Percentiles rank a stretch among this genome's conserved stretches.
Conservation (phyloP, 2,797 vertebrate genomes). For the Rachycentron canadum region DNA sequence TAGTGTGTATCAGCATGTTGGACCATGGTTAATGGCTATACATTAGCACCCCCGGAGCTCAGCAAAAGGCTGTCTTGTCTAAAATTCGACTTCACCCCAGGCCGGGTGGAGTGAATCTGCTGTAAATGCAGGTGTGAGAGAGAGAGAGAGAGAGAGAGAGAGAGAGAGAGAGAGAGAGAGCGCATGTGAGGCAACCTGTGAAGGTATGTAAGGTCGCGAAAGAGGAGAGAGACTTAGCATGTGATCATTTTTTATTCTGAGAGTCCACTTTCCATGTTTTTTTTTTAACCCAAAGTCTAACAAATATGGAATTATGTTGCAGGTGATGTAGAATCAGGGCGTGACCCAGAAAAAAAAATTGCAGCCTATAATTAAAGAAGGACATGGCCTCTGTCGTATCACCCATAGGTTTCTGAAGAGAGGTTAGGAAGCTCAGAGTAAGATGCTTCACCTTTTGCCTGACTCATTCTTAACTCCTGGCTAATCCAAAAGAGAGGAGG, state of each 20-base stretch:
- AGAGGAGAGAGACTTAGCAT: background rate
- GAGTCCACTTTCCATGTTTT: background rate
- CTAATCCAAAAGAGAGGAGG: no score
- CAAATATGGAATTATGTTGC: background rate
- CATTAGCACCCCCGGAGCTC: conserved; percentile 44
- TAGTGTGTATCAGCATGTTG: conserved; percentile 22
- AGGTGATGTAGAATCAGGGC: background rate
- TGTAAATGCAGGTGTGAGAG: conserved; percentile 21
- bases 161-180: no score
- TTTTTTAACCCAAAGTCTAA: background rate
- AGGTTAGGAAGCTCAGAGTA: no score
- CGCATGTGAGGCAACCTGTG: background rate
- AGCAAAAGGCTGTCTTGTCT: conserved; percentile 36
- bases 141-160: no score
- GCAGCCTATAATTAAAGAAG: no score
- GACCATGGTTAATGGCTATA: conserved; percentile 32
- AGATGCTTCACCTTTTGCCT: no score
- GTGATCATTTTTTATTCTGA: background rate
- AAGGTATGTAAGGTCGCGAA: background rate
- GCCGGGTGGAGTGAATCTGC: conserved; percentile 18
- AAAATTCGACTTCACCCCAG: conserved; percentile 10
- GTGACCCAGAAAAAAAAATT: no score
- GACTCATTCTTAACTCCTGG: no score
- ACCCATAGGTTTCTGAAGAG: no score
- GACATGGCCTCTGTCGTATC: no score